Base-by-base conservation (phyloP, 2,113 vertebrate species). In the Lynx canadensis region DNA sequence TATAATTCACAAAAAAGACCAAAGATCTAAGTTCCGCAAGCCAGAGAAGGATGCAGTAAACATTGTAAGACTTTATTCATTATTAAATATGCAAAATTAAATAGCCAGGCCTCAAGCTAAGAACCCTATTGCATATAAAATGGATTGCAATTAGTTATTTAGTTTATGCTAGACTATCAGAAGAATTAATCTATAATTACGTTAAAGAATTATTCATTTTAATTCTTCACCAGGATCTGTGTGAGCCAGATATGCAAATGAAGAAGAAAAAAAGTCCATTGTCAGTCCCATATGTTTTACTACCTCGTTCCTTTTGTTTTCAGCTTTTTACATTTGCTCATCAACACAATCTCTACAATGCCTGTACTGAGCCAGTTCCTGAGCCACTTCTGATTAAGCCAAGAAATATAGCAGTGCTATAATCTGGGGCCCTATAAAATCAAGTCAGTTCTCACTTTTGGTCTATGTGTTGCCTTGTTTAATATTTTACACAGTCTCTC, bases 61-160 rank as follows among this genome's bases (percentile, higher is more conserved):
- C 63, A 86, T 23, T 45, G n/a, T 36, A 79, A 50, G 27, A 33
- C 3, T 81, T 88, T 31, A 86, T 81, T 94, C 48, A 60, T 78
- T 94, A 93, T 84, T 97, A 96, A 91, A 91, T 85, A 91, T 86
- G 23, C 91, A 93, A 94, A 96, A 78, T 71, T 63, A 92, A 97
- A 97, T 89, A 94, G 38, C 78, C 19, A 27, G 33, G 48, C 80
- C 78, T 88, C 41, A 85, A 93, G 93, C 36, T 79, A 94, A 87
- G 81, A 91, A 95, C 66, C 18, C 45, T 68, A 63, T 63, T 31
- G 15, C 4, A 15, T 19, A n/a, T 41, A 89, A 97, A 95, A 88
- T 15, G 16, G 29, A 79, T 82, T 68, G 38, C 38, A 95, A 92
- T 88, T 84, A 84, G 48, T 89, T 96, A 90, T 88, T 95, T 92